These are phyloP conservation scores for Brachyhypopomus occidentalis DNA, from an alignment of 2,113 vertebrate species.

Conservation along the genomic window DNA sequence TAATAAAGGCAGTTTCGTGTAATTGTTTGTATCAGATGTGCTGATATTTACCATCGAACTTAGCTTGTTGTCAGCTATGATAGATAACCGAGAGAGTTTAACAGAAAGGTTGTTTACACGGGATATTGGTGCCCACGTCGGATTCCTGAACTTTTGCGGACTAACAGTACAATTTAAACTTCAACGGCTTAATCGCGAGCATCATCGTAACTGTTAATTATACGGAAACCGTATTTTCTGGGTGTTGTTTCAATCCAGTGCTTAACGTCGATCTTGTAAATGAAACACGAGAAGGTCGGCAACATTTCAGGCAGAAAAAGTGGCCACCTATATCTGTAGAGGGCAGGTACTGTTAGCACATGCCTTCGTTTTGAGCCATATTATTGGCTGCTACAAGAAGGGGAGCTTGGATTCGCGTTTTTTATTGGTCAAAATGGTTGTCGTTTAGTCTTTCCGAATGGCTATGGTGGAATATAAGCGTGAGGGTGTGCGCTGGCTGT, in stretches of 20 bases:
- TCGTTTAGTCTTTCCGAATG: constrained; percentile 33
- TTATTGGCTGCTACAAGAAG: constrained; percentile 40
- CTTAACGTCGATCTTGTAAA: not conserved
- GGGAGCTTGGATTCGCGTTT: not conserved
- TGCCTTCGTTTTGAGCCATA: not conserved
- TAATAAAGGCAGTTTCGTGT: not conserved
- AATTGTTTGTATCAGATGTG: not conserved
- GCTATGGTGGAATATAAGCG: constrained; percentile 51
- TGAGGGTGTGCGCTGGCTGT: constrained; percentile 39
- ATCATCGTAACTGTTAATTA: not conserved
- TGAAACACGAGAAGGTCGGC: not conserved
- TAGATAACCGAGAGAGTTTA: not conserved
- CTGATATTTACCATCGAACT: not conserved
- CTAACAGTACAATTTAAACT: not conserved
- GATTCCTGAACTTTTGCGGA: not conserved
- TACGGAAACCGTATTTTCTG: not conserved
- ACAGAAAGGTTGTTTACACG: constrained; percentile 39
- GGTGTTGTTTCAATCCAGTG: not conserved
- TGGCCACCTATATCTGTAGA: constrained; percentile 43
- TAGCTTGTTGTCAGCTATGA: not conserved
- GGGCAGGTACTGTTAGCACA: constrained; percentile 35
- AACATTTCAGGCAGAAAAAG: constrained; percentile 36
- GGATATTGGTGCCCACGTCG: constrained; percentile 23
- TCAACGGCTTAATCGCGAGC: not conserved
- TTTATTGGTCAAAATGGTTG: constrained; percentile 46